phyloP scores from a whole-genome alignment of 2,797 vertebrate genomes.

The Rhabdophis nuchalis region DNA sequence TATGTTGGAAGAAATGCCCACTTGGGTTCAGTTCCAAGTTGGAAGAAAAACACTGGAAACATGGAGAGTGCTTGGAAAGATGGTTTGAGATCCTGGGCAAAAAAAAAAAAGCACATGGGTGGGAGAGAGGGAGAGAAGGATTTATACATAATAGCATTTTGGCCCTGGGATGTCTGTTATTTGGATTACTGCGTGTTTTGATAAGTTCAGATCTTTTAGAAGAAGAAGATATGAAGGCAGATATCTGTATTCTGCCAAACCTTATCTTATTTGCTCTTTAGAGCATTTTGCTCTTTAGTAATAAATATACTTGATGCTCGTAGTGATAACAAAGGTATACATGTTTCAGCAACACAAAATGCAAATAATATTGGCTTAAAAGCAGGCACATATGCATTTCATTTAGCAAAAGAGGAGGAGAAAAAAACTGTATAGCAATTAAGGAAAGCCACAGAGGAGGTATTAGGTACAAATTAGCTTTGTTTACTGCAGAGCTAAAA shows the following conservation, averaged over 20 bases:
- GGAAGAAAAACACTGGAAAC: too few relatives aligned
- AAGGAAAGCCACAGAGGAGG: conserved; percentile 55
- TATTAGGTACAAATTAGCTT: conserved; percentile 63
- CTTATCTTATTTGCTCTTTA: neutral
- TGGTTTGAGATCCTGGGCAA: too few relatives aligned
- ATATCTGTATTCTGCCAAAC: neutral
- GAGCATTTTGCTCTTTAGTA: neutral
- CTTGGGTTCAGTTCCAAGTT: too few relatives aligned
- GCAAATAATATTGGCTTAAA: conserved; percentile 35
- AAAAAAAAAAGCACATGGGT: too few relatives aligned
- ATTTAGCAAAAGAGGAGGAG: conserved; percentile 42
- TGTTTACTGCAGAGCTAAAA: conserved; percentile 42
- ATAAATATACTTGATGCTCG: neutral
- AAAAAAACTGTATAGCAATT: conserved; percentile 50
- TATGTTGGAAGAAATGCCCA: neutral
- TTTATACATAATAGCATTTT: neutral
- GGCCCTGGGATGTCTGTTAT: neutral
- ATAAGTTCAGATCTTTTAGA: neutral
- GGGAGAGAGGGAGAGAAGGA: too few relatives aligned
- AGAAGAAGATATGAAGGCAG: neutral
- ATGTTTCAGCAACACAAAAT: conserved; percentile 51
- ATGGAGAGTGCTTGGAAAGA: too few relatives aligned
- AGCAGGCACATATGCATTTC: conserved; percentile 50
- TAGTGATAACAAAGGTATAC: conserved; percentile 36
- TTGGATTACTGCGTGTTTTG: neutral